Percentiles rank a stretch among this genome's conserved stretches.
These are phyloP conservation scores for Anthopleura sola DNA, from an alignment of 64 coral and sea anemone genomes.

Conservation along the genomic window DNA sequence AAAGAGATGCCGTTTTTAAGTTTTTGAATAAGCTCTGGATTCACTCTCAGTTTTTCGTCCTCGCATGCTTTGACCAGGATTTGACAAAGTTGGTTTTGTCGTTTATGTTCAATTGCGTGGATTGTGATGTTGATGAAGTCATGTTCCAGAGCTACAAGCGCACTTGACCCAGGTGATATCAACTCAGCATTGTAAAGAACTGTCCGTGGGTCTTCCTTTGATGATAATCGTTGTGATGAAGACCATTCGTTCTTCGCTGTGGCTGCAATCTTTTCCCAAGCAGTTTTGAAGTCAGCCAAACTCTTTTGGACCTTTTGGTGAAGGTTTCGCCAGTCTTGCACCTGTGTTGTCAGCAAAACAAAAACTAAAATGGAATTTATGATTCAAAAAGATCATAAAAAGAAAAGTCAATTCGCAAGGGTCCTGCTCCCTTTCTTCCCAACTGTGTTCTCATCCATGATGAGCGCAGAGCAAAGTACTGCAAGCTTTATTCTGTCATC, in stretches of 20 bases:
- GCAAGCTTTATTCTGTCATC: too few species aligned
- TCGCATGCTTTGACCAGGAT: constrained; percentile 38
- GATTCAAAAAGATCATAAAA: too few species aligned
- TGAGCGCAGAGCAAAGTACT: too few species aligned
- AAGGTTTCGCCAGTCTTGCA: constrained; percentile 13
- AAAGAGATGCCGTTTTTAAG: constrained; percentile 34
- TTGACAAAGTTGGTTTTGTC: constrained; percentile 52
- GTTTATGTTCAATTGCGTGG: not conserved
- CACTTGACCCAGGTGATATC: constrained; percentile 30
- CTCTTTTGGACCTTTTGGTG: constrained; percentile 25
- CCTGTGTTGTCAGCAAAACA: not conserved
- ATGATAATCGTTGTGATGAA: constrained; percentile 3
- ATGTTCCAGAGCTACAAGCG: constrained; percentile 22
- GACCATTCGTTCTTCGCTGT: constrained; percentile 17
- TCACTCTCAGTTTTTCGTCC: not conserved
- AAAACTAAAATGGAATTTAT: not conserved
- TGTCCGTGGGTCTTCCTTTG: not conserved
- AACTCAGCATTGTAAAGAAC: constrained; percentile 21
- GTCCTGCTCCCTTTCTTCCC: too few species aligned
- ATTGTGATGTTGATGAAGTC: constrained; percentile 17
- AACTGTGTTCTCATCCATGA: too few species aligned
- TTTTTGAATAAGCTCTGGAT: constrained; percentile 24
- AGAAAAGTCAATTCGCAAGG: too few species aligned
- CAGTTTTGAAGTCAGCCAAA: not conserved
- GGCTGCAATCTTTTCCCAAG: constrained; percentile 33